Percentiles rank a stretch among this genome's conserved stretches.
Evolutionary conservation across 2,113 vertebrate genomes (phyloP).

Genomic region (Cairina moschata): DNA sequence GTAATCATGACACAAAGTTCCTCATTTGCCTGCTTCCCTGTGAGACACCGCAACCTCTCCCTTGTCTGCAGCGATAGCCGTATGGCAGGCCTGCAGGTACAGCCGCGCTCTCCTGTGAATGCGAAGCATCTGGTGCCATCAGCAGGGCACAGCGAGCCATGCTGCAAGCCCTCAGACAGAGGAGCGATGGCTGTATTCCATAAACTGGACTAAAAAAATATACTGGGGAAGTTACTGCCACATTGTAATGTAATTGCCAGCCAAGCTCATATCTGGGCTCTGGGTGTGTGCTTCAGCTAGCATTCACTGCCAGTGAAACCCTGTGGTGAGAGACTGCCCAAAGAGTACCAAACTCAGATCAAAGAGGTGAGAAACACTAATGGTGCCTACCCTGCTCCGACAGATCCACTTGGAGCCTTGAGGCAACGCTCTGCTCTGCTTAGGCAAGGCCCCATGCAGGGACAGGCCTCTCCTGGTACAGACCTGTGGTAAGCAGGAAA

Average conservation of each 20-base stretch:
- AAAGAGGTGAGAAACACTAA: not conserved
- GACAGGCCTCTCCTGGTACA: not conserved
- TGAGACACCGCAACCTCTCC: not conserved
- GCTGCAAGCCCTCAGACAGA: not conserved
- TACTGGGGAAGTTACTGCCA: not conserved
- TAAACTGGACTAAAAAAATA: not conserved
- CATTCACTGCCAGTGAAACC: not conserved
- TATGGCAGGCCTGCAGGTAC: not conserved
- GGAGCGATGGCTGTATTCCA: not conserved
- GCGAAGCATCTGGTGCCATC: not conserved
- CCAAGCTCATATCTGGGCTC: not conserved
- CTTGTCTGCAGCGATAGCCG: not conserved
- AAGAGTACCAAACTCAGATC: not conserved
- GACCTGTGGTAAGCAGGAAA: not conserved
- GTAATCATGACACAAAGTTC: conserved; percentile 40
- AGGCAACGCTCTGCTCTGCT: not conserved
- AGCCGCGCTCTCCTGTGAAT: not conserved
- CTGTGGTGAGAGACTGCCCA: not conserved
- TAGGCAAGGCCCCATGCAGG: not conserved
- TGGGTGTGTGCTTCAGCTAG: not conserved
- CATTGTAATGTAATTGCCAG: not conserved
- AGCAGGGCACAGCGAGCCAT: not conserved
- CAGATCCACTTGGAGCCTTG: not conserved
- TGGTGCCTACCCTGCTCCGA: not conserved
- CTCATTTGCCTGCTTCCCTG: not conserved